phyloP scores from a whole-genome alignment of 2,797 vertebrate genomes.

The Enteromius treurensis region DNA sequence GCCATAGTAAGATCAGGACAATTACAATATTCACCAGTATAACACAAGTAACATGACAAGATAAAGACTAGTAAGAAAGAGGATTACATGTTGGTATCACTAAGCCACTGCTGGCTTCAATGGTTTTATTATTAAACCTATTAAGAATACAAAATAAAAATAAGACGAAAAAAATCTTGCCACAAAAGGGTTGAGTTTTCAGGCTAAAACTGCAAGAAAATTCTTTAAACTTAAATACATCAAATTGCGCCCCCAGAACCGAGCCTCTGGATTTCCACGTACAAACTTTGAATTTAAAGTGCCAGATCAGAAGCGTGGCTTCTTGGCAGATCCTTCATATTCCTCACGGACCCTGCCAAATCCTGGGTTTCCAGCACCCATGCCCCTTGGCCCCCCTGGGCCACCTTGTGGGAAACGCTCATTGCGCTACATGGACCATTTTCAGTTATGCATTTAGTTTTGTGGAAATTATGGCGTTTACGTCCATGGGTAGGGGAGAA shows the following conservation, averaged over 20 bases:
- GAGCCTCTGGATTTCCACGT: slow-evolving; percentile 70
- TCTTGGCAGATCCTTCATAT: slow-evolving; percentile 97
- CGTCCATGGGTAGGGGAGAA: slow-evolving; percentile 70
- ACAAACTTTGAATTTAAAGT: slow-evolving; percentile 68
- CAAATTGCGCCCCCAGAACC: slow-evolving; percentile 67
- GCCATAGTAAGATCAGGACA: slow-evolving; percentile 89
- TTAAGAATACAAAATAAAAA: slow-evolving; percentile 78
- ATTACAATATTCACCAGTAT: slow-evolving; percentile 79
- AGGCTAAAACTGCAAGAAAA: slow-evolving; percentile 95
- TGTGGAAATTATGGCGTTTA: slow-evolving; percentile 76
- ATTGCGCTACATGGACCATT: slow-evolving; percentile 87
- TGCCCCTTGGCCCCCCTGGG: slow-evolving; percentile 90
- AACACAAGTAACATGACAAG: slow-evolving; percentile 78
- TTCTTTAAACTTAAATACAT: slow-evolving; percentile 84
- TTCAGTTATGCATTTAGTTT: slow-evolving; percentile 64
- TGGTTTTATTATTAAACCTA: slow-evolving; percentile 63
- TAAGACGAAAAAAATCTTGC: slow-evolving; percentile 68
- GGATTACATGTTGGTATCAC: slow-evolving; percentile 71
- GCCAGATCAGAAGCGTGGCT: slow-evolving; percentile 92
- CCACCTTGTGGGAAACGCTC: slow-evolving; percentile 96
- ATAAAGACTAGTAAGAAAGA: slow-evolving; percentile 71
- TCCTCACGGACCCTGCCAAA: slow-evolving; percentile 98
- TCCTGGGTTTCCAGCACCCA: slow-evolving; percentile 84
- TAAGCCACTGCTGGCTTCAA: slow-evolving; percentile 67
- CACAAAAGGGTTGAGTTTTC: slow-evolving; percentile 76